A percentile compares a stretch with the other conserved stretches of the same genome.
These are phyloP conservation scores for Actinia equina DNA, from an alignment of 64 coral and sea anemone species.

Conservation along the genomic window DNA sequence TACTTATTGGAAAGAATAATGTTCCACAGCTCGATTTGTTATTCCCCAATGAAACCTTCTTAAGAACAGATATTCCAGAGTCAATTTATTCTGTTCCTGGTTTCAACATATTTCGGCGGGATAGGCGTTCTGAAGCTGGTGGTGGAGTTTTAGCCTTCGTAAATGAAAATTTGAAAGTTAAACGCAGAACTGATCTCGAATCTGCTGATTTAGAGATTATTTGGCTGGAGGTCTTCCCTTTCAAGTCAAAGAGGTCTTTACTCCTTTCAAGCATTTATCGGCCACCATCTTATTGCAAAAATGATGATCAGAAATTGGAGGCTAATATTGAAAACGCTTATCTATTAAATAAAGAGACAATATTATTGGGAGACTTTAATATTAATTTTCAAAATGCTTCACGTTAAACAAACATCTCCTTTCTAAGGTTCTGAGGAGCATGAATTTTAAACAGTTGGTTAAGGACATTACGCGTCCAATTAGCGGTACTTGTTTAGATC, in stretches of 20 bases:
- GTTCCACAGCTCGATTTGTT: not conserved
- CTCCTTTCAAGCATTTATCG: conserved; percentile 49
- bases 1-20: not conserved
- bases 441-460: conserved; percentile 50
- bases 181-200: conserved; percentile 41
- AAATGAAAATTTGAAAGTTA: conserved; percentile 23
- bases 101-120: not conserved
- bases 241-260: conserved; percentile 50
- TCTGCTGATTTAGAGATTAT: conserved; percentile 6
- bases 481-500: conserved; percentile 66
- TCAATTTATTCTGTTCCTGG: not conserved
- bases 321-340: conserved; percentile 34
- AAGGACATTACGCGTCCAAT: conserved; percentile 40
- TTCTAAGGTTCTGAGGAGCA: not conserved
- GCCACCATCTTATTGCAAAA: not conserved
- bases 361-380: conserved; percentile 59
- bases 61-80: not conserved
- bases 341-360: conserved; percentile 22
- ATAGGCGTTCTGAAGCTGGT: not conserved
- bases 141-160: conserved; percentile 16
- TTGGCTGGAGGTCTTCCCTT: conserved; percentile 67
- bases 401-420: not conserved
- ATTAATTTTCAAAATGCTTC: conserved; percentile 23
- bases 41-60: not conserved
- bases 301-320: not conserved